Percentiles rank a stretch among this genome's conserved stretches.
Conservation (phyloP, 2,113 vertebrate species). For the Ctenomys sociabilis region DNA sequence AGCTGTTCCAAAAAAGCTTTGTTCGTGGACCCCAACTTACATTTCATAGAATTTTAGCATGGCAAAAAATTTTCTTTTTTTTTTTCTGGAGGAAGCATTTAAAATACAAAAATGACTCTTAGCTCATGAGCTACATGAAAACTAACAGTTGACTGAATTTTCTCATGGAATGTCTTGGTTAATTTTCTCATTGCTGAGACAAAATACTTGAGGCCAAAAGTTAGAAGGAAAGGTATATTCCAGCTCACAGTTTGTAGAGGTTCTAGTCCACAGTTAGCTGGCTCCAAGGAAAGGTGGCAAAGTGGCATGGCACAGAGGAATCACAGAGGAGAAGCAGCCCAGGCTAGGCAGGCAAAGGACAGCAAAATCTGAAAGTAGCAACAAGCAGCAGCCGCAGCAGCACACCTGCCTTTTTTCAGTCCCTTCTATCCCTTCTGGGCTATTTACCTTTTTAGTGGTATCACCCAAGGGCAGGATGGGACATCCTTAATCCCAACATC, state of each 20-base stretch:
- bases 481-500: background rate
- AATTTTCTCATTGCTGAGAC: background rate
- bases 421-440: background rate
- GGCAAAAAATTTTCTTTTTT: background rate
- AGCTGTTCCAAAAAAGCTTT: conserved; percentile 18
- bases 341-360: background rate
- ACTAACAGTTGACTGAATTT: background rate
- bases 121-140: background rate
- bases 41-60: background rate
- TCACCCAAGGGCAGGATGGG: background rate
- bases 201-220: background rate
- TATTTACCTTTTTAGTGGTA: background rate
- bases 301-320: background rate
- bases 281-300: background rate
- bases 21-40: background rate
- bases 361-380: background rate
- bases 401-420: background rate
- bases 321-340: background rate
- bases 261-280: background rate
- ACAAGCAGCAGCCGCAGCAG: background rate
- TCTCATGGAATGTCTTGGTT: background rate
- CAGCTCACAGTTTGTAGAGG: background rate
- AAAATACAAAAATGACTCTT: background rate
- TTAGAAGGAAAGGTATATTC: background rate
- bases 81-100: background rate